These are phyloP conservation scores for Drosophila triauraria DNA, from an alignment of 1,140 invertebrate genomes.

Conservation along the genomic window DNA sequence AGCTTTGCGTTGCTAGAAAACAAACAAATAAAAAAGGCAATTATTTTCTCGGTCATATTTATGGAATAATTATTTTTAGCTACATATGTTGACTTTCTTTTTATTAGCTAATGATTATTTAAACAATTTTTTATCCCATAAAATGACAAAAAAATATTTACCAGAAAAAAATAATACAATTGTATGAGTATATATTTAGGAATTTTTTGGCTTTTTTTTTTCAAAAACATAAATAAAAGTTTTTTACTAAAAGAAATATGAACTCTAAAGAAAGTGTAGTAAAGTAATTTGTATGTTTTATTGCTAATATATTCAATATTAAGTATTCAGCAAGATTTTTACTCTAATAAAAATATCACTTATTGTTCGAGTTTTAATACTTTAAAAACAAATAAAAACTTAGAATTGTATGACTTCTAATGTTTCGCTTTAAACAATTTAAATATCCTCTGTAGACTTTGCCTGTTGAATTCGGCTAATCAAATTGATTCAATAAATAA, in stretches of 20 bases:
- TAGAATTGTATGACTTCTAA: no score
- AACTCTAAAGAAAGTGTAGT: not conserved
- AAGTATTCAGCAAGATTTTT: no score
- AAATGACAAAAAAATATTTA: not conserved
- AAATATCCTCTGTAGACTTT: not conserved
- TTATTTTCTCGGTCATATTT: not conserved
- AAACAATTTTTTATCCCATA: no score
- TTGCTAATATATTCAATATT: no score
- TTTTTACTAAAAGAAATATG: no score
- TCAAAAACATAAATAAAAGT: not conserved
- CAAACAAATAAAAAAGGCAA: not conserved
- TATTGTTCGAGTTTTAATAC: not conserved
- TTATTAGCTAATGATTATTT: not conserved
- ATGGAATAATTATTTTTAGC: not conserved
- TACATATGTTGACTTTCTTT: not conserved
- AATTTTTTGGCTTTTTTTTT: not conserved
- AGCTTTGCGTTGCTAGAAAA: not conserved
- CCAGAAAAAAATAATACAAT: not conserved
- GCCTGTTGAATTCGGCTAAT: conserved; percentile 13
- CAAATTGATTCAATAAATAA: conserved; percentile 42
- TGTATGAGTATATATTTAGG: not conserved
- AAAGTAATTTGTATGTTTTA: no score
- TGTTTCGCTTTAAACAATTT: not conserved
- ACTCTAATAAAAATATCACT: not conserved
- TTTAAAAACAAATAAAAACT: not conserved